These are phyloP conservation scores for Luscinia megarhynchos DNA, from an alignment of 2,797 vertebrate genomes.

Conservation along the genomic window DNA sequence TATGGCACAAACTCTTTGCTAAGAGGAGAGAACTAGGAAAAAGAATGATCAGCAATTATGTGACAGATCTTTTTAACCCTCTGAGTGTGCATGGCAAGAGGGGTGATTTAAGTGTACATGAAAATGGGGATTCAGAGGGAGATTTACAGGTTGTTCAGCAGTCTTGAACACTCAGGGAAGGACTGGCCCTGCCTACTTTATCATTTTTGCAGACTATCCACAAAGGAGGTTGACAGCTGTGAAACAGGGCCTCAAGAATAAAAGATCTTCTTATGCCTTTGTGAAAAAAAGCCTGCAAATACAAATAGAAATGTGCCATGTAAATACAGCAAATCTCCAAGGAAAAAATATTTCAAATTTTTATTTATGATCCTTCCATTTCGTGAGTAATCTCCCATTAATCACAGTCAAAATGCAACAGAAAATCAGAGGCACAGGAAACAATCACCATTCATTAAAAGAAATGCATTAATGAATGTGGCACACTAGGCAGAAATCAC, in stretches of 20 bases:
- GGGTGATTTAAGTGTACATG: background rate
- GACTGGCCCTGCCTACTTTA: background rate
- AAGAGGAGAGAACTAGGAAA: background rate
- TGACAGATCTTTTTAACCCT: background rate
- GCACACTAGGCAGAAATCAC: background rate
- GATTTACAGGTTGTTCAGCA: background rate
- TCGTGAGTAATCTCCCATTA: background rate
- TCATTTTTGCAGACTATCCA: background rate
- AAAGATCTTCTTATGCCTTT: background rate
- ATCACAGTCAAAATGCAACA: background rate
- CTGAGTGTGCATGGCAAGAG: background rate
- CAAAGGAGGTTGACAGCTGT: background rate
- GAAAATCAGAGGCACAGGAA: background rate
- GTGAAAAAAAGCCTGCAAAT: background rate
- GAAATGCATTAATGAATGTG: background rate
- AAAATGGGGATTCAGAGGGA: background rate
- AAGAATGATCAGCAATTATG: background rate
- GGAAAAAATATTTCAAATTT: background rate
- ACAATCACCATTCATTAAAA: constrained; percentile 7
- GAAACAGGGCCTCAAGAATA: background rate
- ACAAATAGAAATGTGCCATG: background rate
- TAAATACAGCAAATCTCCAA: background rate
- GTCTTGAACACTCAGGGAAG: background rate
- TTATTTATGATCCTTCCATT: background rate
- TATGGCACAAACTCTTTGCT: fast-evolving